Base-by-base conservation (phyloP, 2,888 invertebrate species). In the Lasioglossum pauxillum region DNA sequence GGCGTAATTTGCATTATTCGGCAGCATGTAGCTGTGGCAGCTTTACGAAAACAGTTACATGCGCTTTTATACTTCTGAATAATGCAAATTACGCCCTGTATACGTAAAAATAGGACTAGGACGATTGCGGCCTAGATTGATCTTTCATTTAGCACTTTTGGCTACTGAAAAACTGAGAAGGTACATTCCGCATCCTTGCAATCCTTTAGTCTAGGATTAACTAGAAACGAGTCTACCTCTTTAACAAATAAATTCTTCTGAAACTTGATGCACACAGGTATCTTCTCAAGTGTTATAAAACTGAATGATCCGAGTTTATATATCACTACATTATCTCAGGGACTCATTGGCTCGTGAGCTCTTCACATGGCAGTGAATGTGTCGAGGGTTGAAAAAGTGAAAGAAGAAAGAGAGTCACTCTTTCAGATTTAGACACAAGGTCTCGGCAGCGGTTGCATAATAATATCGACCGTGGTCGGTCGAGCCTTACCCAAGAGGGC, bases 401-500 rank as follows among this genome's bases (percentile, higher is more conserved):
- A 44, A 38, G n/a, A 64, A 64, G 31, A 64, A 64, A 31, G 64
- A 64, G 57, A 57, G 57, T 64, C 64, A 4, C 8, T 31, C 64
- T 64, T 64, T 64, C 64, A 64, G 64, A 64, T 64, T 64, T 64
- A 31, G 64, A 64, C 31, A 19, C 31, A 64, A 64, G 64, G 64
- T 64, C 64, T 35, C 23, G n/a, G 41, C 38, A 23, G 2, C 44
- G 23, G 69, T 86, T 82, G 79, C 69, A 67, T 80, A 86, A 87
- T 67, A 76, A 69, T 79, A 86, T 86, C 60, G 80, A 86, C 76
- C 72, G 53, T 19, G 19, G 19, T 19, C 31, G 60, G 60, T 60
- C 73, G 82, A 86, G 79, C 12, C 86, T 93, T 93, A 95, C 95
- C 95, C 91, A 95, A 93, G 86, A 98, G 96, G 94, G 98, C 98